Evolutionary conservation across 2,113 vertebrate genomes (phyloP), one percentile per base, ranked within the genome.

Genomic region (Aspidoscelis tigris): DNA sequence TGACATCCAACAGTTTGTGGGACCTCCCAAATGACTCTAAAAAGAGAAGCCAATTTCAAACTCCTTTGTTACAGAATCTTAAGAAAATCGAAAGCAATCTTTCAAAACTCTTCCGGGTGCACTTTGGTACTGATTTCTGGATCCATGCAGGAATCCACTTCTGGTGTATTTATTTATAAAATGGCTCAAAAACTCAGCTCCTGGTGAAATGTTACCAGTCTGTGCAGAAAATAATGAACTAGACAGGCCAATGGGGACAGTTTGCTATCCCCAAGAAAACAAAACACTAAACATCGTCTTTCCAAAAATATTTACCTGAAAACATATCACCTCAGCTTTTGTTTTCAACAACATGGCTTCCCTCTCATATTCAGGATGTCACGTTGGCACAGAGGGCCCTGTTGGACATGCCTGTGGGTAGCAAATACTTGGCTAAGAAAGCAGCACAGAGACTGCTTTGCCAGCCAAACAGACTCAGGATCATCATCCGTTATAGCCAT

Each of bases 1-100:
- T 33, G 33, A 33, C 33, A 33, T 33, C 33, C 33, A 33, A 33
- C 33, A 84, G 55, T 24, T 50, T 39, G 8, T 61, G 68, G 58
- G 69, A 58, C n/a, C 43, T 41, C 65, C 79, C 41, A 82, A 71
- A 55, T 81, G 86, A 70, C 72, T 33, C 53, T 79, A 53, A 69
- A 72, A 70, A 70, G 53, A 72, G 26, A 12, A 39, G 2, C 0
- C 65, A 84, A 53, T 81, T 64, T 84, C 80, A 55, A 84, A 85
- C 79, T 50, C 43, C 82, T 33, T 26, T 5, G 41, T 4, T 0
- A 0, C 41, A 58, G 11, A 9, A 84, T 44, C 47, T 70, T 39
- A 39, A 88, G 82, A 77, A 10, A 85, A 73, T 43, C 0, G 33
- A n/a, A 33, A 39, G 43, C 8, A 16, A 44, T 20, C 47, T 80